Base-by-base conservation (phyloP, 2,888 invertebrate species). In the Seira musarum region DNA sequence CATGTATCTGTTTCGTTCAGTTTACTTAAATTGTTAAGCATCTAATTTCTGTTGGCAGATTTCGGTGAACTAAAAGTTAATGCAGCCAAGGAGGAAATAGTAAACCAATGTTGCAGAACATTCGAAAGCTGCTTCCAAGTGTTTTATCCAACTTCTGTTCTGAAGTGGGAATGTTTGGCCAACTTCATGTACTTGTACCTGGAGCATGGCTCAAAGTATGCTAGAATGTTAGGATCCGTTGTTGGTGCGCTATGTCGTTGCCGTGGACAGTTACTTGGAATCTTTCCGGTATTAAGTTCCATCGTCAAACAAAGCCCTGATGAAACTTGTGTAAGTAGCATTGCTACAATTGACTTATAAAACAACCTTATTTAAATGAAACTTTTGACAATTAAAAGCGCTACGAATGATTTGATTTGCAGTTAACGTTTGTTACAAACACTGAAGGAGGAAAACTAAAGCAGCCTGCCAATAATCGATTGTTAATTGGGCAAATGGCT, bases 41-140 rank as follows among this genome's bases (percentile, higher is more conserved):
- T n/a, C n/a, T n/a, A n/a, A n/a, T 21, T 53, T 21, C 25, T 8
- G 57, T 64, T 77, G 61, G 17, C 21, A 80, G 71, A 78, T 22
- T 57, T 24, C 5, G 72, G 78, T 25, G 75, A 81, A 67, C 24
- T 72, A 2, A 78, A 68, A 15, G 22, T 79, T 5, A 73, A 61
- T 35, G 22, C 77, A 24, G 83, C 78, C 1, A 77, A 87, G 25
- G 87, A 87, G 66, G 92, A 93, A 40, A 94, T 98, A 84, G 89
- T 97, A 73, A 94, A 94, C 71, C 97, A 98, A 89, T 96, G 96
- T 77, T 96, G 97, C 86, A 92, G 93, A 73, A 96, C 97, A 0
- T 96, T 97, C 88, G 94, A 96, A 0, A 92, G 94, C 1, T 97
- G 98, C 88, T 98, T 97, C 88, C 96, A 98, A 89, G 96, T 96